These are phyloP conservation scores for Aphidoletes aphidimyza DNA, from an alignment of 2,888 invertebrate species.

Conservation along the genomic window DNA sequence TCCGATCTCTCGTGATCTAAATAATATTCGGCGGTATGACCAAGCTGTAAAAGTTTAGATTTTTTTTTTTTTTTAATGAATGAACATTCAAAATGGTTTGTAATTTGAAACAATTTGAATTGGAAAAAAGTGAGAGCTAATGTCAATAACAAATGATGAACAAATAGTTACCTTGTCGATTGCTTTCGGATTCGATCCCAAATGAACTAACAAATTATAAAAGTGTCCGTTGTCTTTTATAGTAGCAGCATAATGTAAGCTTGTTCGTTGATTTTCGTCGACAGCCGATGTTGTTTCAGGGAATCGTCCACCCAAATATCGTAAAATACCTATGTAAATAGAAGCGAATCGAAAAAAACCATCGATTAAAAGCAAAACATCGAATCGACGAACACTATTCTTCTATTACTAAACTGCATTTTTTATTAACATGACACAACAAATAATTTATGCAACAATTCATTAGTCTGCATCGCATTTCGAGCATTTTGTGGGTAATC, in stretches of 20 bases:
- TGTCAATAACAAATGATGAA: too few relatives aligned
- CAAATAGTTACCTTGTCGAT: constrained; percentile 77
- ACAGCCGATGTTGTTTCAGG: constrained; percentile 86
- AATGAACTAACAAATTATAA: constrained; percentile 83
- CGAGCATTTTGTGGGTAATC: background rate
- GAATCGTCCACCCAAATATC: constrained; percentile 80
- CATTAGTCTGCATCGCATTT: constrained; percentile 26
- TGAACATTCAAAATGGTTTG: too few relatives aligned
- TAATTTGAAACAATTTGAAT: background rate
- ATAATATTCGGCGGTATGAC: constrained; percentile 83
- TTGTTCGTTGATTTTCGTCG: constrained; percentile 84
- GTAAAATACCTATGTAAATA: constrained; percentile 63
- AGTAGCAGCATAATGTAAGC: constrained; percentile 88
- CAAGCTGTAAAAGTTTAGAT: constrained; percentile 78
- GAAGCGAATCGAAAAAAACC: background rate
- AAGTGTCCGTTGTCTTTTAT: constrained; percentile 88
- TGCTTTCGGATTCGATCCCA: constrained; percentile 85
- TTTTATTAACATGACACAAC: background rate
- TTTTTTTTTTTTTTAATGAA: too few relatives aligned
- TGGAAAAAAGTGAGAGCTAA: too few relatives aligned
- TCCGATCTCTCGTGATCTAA: constrained; percentile 70
- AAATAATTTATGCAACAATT: constrained; percentile 51
- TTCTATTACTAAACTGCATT: constrained; percentile 6
- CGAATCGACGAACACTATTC: background rate
- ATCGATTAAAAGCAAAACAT: background rate